Conservation (phyloP, 2,113 vertebrate genomes). For the Upupa epops region DNA sequence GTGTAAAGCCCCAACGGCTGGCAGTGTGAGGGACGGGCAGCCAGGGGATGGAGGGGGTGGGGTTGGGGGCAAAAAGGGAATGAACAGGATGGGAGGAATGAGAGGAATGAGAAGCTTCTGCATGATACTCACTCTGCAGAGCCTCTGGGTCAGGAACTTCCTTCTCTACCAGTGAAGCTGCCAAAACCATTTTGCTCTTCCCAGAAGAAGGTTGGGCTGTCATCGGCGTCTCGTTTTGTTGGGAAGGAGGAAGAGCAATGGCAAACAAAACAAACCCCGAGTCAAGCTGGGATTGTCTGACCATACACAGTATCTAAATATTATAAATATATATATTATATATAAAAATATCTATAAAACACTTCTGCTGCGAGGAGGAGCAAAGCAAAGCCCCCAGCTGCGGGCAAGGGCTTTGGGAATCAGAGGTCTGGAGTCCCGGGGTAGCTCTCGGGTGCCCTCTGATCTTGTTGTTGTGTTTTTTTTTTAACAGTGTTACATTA, state of each 20-base stretch:
- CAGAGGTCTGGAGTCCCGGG: not conserved
- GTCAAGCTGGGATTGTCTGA: conserved; percentile 20
- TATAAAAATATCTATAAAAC: conserved; percentile 55
- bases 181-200: not conserved
- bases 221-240: not conserved
- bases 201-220: not conserved
- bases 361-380: conserved; percentile 45
- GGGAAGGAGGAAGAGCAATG: not conserved
- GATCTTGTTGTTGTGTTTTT: not conserved
- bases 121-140: not conserved
- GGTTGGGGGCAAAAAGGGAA: not conserved
- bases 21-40: not conserved
- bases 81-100: not conserved
- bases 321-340: conserved; percentile 67
- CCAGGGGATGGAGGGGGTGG: not conserved
- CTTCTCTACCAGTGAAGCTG: not conserved
- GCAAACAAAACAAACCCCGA: not conserved
- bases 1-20: conserved; percentile 71
- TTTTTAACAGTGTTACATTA: conserved; percentile 59
- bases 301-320: conserved; percentile 55
- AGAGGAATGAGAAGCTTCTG: conserved; percentile 24
- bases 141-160: not conserved
- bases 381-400: not conserved
- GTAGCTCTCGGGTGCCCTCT: not conserved
- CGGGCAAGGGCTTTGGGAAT: not conserved